phyloP scores from a whole-genome alignment of 2,113 vertebrate genomes.

The Amazona guildingii region DNA sequence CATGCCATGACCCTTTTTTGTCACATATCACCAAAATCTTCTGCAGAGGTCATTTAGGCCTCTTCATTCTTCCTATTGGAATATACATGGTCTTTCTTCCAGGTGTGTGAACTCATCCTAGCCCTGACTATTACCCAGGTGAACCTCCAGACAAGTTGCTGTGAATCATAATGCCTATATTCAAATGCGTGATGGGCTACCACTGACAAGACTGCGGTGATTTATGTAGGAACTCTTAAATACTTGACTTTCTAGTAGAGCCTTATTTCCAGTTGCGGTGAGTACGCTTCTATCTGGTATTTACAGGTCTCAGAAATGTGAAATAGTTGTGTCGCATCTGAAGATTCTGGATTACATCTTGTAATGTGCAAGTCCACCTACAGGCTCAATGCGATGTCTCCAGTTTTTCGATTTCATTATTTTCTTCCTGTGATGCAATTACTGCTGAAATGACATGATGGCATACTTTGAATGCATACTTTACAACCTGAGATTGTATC shows the following conservation, averaged over 20 bases:
- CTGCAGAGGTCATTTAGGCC: not conserved
- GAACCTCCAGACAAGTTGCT: not conserved
- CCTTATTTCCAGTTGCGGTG: not conserved
- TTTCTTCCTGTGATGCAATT: not conserved
- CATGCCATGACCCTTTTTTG: not conserved
- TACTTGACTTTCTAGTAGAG: not conserved
- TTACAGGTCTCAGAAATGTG: not conserved
- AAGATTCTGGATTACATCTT: not conserved
- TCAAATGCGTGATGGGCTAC: not conserved
- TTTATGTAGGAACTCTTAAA: not conserved
- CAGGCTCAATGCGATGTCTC: not conserved
- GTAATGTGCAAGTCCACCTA: not conserved
- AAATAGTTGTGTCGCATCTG: not conserved
- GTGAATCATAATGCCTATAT: not conserved
- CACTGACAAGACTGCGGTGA: not conserved
- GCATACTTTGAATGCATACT: not conserved
- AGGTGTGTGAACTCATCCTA: not conserved
- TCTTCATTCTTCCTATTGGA: not conserved
- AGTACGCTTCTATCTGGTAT: not conserved
- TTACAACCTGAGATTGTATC: not conserved
- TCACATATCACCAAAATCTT: not conserved
- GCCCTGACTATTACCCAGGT: not conserved
- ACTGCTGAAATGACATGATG: not conserved
- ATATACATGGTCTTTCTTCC: not conserved
- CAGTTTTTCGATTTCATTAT: not conserved